Evolutionary conservation across 2,888 invertebrate genomes (phyloP).

Genomic region (Thecocarcelia acutangulata): DNA sequence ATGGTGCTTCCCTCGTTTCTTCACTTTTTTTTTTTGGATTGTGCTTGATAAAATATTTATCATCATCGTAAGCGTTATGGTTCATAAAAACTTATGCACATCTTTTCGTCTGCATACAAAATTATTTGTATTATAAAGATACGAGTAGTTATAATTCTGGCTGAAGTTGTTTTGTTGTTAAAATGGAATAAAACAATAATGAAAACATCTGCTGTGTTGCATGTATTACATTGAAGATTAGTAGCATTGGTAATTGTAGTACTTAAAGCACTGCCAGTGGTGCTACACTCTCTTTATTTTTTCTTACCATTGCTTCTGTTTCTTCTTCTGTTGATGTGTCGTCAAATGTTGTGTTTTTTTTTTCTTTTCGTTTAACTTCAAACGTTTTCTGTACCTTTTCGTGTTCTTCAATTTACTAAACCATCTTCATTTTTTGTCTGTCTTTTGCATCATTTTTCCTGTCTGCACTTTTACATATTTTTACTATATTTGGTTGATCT

Average conservation of each 20-base stretch:
- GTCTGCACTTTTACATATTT: slow-evolving; percentile 33
- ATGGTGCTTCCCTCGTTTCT: no score
- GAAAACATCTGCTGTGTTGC: slow-evolving; percentile 77
- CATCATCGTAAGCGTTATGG: slow-evolving; percentile 74
- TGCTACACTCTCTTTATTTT: slow-evolving; percentile 35
- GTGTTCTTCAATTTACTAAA: slow-evolving; percentile 40
- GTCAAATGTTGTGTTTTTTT: slow-evolving; percentile 39
- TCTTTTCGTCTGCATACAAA: slow-evolving; percentile 9
- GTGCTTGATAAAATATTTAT: neutral
- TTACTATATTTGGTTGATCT: slow-evolving; percentile 25
- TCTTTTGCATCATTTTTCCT: slow-evolving; percentile 42
- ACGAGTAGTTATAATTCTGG: neutral
- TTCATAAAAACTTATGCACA: slow-evolving; percentile 72
- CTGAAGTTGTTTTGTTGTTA: slow-evolving; percentile 44
- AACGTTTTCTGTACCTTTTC: slow-evolving; percentile 43
- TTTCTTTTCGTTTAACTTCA: slow-evolving; percentile 43
- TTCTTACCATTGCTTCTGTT: slow-evolving; percentile 35
- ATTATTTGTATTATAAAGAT: slow-evolving; percentile 9
- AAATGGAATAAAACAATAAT: slow-evolving; percentile 43
- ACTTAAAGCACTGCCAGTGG: slow-evolving; percentile 38
- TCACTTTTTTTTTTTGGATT: neutral
- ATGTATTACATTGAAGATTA: slow-evolving; percentile 70
- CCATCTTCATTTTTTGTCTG: slow-evolving; percentile 30
- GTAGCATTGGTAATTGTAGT: slow-evolving; percentile 20
- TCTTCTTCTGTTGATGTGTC: slow-evolving; percentile 23